These are phyloP conservation scores for Hemichromis elongatus DNA, from an alignment of 2,113 vertebrate species.

Conservation along the genomic window DNA sequence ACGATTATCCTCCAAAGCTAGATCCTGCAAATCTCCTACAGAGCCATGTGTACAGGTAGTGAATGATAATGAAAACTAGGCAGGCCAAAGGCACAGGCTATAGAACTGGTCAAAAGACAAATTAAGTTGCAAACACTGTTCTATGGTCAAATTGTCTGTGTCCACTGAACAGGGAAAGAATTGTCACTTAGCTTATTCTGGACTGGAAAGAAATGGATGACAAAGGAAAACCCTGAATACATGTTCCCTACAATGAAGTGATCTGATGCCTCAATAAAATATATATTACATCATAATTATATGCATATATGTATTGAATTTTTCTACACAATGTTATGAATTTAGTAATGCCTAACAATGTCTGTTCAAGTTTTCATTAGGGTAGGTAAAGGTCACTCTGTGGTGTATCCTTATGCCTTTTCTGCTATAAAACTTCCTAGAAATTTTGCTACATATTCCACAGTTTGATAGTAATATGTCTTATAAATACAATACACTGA, in stretches of 20 bases:
- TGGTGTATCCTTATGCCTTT: not conserved
- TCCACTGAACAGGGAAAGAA: not conserved
- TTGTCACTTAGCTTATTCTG: not conserved
- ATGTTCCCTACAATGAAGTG: not conserved
- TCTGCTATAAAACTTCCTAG: not conserved
- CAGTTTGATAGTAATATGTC: not conserved
- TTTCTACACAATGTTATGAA: no score
- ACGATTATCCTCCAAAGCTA: constrained; percentile 55
- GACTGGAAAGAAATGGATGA: not conserved
- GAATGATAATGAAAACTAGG: constrained; percentile 58
- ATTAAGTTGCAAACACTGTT: not conserved
- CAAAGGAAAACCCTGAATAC: not conserved
- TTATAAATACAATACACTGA: not conserved
- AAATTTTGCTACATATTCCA: not conserved
- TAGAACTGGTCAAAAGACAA: constrained; percentile 11
- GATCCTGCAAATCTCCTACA: constrained; percentile 59
- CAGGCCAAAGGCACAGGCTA: constrained; percentile 9
- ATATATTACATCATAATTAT: not conserved
- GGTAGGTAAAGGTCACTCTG: not conserved
- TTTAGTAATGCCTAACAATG: no score
- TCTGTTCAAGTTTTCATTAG: not conserved
- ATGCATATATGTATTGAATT: not conserved
- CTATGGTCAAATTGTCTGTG: not conserved
- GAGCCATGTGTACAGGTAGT: constrained; percentile 32
- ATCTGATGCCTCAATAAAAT: not conserved